Conservation (phyloP, 2,113 vertebrate genomes). For the Nothoprocta perdicaria region DNA sequence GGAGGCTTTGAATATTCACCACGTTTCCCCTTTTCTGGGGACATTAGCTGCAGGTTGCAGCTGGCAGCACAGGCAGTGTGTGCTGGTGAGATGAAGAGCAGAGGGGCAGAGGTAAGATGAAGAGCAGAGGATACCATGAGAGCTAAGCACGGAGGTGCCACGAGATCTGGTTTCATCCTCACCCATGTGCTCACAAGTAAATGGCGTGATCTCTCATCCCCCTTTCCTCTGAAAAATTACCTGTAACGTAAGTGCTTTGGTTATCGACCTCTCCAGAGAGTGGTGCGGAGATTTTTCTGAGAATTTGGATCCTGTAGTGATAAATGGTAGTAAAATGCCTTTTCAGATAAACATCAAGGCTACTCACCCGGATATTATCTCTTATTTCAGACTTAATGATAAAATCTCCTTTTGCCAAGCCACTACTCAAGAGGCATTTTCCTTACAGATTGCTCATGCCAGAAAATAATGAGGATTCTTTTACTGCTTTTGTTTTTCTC, state of each 20-base stretch:
- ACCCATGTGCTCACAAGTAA: background rate
- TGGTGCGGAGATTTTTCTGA: background rate
- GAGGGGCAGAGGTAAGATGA: background rate
- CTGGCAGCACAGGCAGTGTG: rapidly evolving
- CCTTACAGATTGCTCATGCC: background rate
- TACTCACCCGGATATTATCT: background rate
- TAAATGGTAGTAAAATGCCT: background rate
- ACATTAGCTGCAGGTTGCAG: background rate
- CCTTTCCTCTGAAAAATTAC: background rate
- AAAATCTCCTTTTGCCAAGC: background rate
- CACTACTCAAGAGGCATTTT: constrained; percentile 25
- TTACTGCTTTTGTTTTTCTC: constrained; percentile 5
- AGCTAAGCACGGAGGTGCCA: background rate
- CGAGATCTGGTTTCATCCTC: background rate
- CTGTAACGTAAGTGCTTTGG: background rate
- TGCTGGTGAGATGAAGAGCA: background rate
- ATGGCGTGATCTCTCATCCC: rapidly evolving
- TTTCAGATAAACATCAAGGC: background rate
- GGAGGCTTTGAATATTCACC: background rate
- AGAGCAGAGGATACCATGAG: background rate
- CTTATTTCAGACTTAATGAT: background rate
- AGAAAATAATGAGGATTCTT: background rate
- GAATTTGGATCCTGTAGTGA: background rate
- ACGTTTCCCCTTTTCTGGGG: rapidly evolving
- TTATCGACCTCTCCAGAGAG: background rate